Conservation (phyloP, 1,140 invertebrate genomes). For the Oncopodura yosiiana region DNA sequence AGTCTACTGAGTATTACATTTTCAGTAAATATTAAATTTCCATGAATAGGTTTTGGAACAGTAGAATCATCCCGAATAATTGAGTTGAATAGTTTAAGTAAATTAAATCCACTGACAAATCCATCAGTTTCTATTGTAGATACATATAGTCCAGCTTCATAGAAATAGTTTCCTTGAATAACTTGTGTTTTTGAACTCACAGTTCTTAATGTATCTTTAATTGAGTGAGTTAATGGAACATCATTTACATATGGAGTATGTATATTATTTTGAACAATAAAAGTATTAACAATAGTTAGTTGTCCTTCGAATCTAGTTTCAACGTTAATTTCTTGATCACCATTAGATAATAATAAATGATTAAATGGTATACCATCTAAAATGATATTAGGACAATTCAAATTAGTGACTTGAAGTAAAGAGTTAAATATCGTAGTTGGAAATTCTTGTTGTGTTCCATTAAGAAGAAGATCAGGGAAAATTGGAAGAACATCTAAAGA, state of each 20-base stretch:
- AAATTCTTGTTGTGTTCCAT: neutral
- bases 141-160: neutral
- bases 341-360: neutral
- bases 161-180: neutral
- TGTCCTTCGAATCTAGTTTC: neutral
- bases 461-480: neutral
- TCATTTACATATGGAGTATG: neutral
- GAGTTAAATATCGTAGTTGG: neutral
- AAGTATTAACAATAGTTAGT: neutral
- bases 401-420: neutral
- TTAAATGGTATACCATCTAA: conserved; percentile 3
- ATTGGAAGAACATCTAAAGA: neutral
- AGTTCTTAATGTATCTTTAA: neutral
- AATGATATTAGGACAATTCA: neutral
- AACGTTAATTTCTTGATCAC: neutral
- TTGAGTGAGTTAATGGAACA: neutral
- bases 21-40: neutral
- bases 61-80: neutral
- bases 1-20: neutral
- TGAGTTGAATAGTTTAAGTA: neutral
- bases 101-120: neutral
- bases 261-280: neutral
- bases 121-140: neutral
- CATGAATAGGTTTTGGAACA: neutral
- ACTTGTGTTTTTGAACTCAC: neutral